Evolutionary conservation across 2,113 vertebrate species (phyloP), one percentile per base, ranked within the genome.

Genomic region (Orthonyx spaldingii): DNA sequence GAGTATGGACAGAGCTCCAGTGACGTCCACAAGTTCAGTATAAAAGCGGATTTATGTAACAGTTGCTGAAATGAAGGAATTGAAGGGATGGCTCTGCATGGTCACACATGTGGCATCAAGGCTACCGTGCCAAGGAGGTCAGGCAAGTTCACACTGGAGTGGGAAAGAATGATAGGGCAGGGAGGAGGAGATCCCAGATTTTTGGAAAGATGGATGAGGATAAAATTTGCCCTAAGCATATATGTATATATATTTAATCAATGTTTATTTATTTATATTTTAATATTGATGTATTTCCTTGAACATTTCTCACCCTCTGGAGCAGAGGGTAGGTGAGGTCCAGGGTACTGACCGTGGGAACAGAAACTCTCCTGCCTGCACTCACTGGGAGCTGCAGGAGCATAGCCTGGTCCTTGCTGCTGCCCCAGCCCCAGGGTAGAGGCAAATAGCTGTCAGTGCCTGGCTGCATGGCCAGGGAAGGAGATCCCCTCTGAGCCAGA

Each of bases 41-140:
- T 76, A 81, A 93, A 94, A 91, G 88, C 6, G 22, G 74, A 87
- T 93, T 96, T 96, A 97, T 97, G 94, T 96, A 96, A 96, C 96
- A 56, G 86, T 80, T 91, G 47, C 52, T 49, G 79, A 96, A 96
- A 79, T 24, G 77, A 91, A 83, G 64, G 77, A 76, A 47, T 12
- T 55, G 87, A 69, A 74, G 80, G 64, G 71, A 30, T 33, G 83
- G 64, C 82, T 89, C 77, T n/a, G 71, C 57, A 24, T 3, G 46
- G 84, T 50, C 89, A 80, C 82, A 82, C 39, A 1, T 65, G 87
- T 89, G 89, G 84, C 89, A 92, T 8, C 27, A 11, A 55, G 13
- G 41, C 42, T 92, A 83, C 80, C 0, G 0, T 65, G 83, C 53
- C 64, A 44, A 47, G 44, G 47, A 72, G 22, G 20, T 27, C 55